Evolutionary conservation across 2,113 vertebrate genomes (phyloP), one percentile per base, ranked within the genome.

Genomic region (Melanocharis versteri): DNA sequence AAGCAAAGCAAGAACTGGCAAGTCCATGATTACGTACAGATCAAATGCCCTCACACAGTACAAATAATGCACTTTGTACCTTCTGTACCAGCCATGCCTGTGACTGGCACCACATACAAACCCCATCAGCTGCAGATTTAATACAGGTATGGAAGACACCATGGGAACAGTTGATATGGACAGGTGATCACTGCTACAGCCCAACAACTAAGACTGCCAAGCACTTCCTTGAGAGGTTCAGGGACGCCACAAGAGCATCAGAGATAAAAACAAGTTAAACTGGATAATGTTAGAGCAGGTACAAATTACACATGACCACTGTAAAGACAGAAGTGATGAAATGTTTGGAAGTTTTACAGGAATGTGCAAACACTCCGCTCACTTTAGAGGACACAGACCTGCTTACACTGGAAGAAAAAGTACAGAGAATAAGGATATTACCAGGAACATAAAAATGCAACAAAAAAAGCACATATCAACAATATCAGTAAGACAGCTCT

Each of bases 41-140:
- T 39, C 19, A 70, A 54, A 54, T 6, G 17, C 5, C 9, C 39
- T 81, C 45, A n/a, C 30, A 37, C 0, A 4, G 40, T 3, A 37
- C 44, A 33, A 76, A 68, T 20, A 68, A 30, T 17, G 48, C 53
- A 68, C 40, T 80, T 47, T 5, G 23, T 9, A 64, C 11, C 81
- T 76, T 44, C 62, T 26, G 0, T 11, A 56, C 28, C 31, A 62
- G 33, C 51, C 53, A 6, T 15, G 58, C 57, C 31, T 33, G 10
- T 0, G 1, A 58, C 9, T 68, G 19, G 18, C 18, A 45, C 6
- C 31, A 42, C 77, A 50, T 1, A 47, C 12, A 45, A 57, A 45
- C 10, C 20, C 44, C 11, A 8, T 2, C 44, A 68, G 57, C 66
- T 80, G 62, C 83, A 83, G 35, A 30, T 42, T 42, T 42, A 54